Percentiles rank a stretch among this genome's conserved stretches.
Evolutionary conservation across 2,113 vertebrate species (phyloP).

Genomic region (Ginglymostoma cirratum): DNA sequence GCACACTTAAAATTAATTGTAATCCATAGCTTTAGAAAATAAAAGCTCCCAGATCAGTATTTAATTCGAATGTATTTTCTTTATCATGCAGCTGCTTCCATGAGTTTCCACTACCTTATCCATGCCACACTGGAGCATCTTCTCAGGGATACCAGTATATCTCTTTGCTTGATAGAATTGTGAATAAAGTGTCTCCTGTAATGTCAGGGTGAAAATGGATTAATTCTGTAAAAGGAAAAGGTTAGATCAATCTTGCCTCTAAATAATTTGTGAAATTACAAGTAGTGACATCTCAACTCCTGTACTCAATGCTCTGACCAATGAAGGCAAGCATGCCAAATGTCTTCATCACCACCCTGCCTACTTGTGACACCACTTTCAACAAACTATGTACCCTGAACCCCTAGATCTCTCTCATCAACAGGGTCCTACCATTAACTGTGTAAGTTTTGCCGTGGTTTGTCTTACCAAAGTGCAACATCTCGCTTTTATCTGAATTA

Average conservation of each 20-base stretch:
- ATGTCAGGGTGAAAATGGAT: background rate
- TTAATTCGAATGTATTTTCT: slow-evolving; percentile 35
- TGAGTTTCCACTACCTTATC: background rate
- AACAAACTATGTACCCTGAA: too few species aligned
- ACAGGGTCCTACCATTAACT: too few species aligned
- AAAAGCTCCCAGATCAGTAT: slow-evolving; percentile 36
- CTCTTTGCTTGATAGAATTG: background rate
- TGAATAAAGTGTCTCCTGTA: background rate
- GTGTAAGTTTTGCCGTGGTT: too few species aligned
- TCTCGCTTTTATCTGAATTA: too few species aligned
- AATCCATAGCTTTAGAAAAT: slow-evolving; percentile 44
- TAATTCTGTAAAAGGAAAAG: background rate
- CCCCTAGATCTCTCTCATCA: too few species aligned
- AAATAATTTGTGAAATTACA: too few species aligned
- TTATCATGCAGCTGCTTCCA: slow-evolving; percentile 27
- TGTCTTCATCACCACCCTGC: too few species aligned
- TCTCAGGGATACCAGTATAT: background rate
- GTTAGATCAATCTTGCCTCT: background rate
- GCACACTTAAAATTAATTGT: slow-evolving; percentile 59
- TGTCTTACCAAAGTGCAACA: too few species aligned
- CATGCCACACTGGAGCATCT: background rate
- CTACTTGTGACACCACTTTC: too few species aligned
- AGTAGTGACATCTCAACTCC: too few species aligned
- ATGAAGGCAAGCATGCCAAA: too few species aligned
- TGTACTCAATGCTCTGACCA: too few species aligned